These are phyloP conservation scores for Drosophila burlai DNA, from an alignment of 1,140 invertebrate species.

Conservation along the genomic window DNA sequence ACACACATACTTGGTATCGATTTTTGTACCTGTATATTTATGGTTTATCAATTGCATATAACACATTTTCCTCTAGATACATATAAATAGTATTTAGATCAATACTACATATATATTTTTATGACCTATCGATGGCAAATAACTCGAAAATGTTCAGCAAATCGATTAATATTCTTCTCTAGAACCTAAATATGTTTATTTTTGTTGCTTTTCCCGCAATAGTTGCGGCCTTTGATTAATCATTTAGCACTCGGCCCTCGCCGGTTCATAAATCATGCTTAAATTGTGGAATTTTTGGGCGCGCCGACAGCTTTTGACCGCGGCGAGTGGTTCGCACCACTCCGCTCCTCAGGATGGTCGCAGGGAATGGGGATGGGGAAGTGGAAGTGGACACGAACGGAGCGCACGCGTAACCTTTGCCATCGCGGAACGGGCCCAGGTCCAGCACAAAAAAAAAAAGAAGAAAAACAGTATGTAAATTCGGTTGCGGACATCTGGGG, in stretches of 20 bases:
- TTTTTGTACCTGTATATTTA: neutral
- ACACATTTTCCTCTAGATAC: neutral
- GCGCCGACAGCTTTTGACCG: slow-evolving; percentile 70
- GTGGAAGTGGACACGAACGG: slow-evolving; percentile 63
- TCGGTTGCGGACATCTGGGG: slow-evolving; percentile 38
- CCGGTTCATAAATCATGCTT: slow-evolving; percentile 64
- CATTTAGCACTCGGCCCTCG: slow-evolving; percentile 23
- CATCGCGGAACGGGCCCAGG: slow-evolving; percentile 5
- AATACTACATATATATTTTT: no score
- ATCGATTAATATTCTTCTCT: neutral
- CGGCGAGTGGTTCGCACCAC: slow-evolving; percentile 40
- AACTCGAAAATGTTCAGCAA: neutral
- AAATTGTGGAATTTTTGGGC: slow-evolving; percentile 38
- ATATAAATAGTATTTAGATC: neutral
- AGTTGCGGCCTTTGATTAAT: slow-evolving; percentile 28
- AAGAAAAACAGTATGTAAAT: slow-evolving; percentile 30
- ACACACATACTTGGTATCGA: neutral
- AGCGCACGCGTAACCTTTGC: slow-evolving; percentile 78
- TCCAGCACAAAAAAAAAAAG: slow-evolving; percentile 6
- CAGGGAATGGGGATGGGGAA: slow-evolving; percentile 3
- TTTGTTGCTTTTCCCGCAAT: neutral
- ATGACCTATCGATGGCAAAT: neutral
- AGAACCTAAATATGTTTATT: neutral
- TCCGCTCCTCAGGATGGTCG: slow-evolving; percentile 10
- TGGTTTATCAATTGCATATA: no score